phyloP scores from a whole-genome alignment of 2,113 vertebrate species.

The Speoplatyrhinus poulsoni region DNA sequence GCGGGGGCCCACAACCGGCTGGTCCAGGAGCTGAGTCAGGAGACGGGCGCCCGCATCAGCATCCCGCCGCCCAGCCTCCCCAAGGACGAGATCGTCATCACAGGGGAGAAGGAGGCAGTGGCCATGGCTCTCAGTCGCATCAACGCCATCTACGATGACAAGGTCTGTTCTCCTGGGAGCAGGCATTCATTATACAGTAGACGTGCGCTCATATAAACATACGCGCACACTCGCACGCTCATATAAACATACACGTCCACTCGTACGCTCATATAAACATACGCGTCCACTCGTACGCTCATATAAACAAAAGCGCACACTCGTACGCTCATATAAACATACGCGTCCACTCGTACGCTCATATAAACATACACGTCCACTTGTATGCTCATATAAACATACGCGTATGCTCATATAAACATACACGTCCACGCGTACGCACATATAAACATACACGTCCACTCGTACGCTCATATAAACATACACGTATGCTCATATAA shows the following conservation, averaged over 20 bases:
- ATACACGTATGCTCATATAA: not conserved
- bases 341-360: too few relatives aligned
- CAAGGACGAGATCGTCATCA: slow-evolving; percentile 81
- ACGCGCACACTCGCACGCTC: not conserved
- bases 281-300: too few relatives aligned
- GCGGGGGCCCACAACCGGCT: slow-evolving; percentile 74
- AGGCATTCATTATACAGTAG: too few relatives aligned
- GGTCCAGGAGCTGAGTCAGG: slow-evolving; percentile 78
- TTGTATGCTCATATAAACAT: too few relatives aligned
- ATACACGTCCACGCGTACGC: too few relatives aligned
- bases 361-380: too few relatives aligned
- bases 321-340: too few relatives aligned
- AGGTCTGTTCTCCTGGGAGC: slow-evolving; percentile 54
- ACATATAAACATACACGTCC: too few relatives aligned
- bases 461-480: not conserved
- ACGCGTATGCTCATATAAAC: not conserved
- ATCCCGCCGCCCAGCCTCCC: slow-evolving; percentile 75
- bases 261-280: not conserved
- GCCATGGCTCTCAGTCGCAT: slow-evolving; percentile 71
- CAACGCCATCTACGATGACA: slow-evolving; percentile 77
- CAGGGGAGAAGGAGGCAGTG: slow-evolving; percentile 77
- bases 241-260: not conserved
- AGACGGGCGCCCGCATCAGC: slow-evolving; percentile 77
- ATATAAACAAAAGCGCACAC: too few relatives aligned
- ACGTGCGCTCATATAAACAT: not conserved